Conservation (phyloP, 2,113 vertebrate genomes). For the Tachysurus vachellii region DNA sequence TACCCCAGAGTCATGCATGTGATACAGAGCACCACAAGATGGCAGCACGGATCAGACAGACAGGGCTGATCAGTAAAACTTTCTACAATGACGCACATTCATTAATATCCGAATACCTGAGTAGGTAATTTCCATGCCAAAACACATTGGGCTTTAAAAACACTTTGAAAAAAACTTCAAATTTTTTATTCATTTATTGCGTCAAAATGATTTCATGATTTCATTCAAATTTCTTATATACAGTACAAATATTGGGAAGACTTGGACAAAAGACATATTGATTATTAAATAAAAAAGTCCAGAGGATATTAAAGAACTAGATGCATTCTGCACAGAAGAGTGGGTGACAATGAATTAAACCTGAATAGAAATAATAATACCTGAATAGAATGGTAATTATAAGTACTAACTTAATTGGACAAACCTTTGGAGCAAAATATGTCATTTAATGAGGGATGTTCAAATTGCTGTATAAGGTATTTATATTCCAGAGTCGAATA, state of each 20-base stretch:
- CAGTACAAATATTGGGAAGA: neutral
- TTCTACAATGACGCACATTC: neutral
- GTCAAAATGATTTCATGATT: neutral
- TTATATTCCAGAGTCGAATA: neutral
- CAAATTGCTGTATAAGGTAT: neutral
- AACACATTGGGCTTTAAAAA: neutral
- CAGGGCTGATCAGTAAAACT: slow-evolving; percentile 6
- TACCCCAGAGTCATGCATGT: neutral
- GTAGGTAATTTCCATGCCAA: neutral
- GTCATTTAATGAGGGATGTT: neutral
- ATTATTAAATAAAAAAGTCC: neutral
- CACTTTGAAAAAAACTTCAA: too few relatives aligned
- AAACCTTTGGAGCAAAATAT: neutral
- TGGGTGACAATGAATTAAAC: neutral
- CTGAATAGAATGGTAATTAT: neutral
- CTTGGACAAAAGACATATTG: neutral
- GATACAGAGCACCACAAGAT: neutral
- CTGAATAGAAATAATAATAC: neutral
- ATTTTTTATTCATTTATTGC: too few relatives aligned
- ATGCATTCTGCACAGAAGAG: neutral
- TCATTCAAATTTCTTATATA: neutral
- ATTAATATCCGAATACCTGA: neutral
- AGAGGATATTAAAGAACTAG: neutral
- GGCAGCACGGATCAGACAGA: neutral
- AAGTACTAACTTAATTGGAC: neutral